A percentile compares a stretch with the other conserved stretches of the same genome.
Evolutionary conservation across 1,140 invertebrate species (phyloP).

Genomic region (Ceratoteleas bidentatus): DNA sequence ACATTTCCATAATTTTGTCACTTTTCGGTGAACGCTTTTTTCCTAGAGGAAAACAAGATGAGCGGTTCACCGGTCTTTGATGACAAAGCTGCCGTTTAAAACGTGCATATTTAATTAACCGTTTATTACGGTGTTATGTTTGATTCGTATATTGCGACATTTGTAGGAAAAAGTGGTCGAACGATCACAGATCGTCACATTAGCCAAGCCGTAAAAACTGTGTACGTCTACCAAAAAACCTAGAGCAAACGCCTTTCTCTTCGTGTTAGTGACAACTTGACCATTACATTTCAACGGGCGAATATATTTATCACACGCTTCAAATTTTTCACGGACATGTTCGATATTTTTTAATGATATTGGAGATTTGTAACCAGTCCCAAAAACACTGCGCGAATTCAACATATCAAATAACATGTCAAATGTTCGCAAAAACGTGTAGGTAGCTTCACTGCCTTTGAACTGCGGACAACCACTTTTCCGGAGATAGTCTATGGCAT

Average conservation of each 20-base stretch:
- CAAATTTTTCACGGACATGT: background rate
- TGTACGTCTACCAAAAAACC: slow-evolving; percentile 18
- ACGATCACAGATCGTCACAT: too few species aligned
- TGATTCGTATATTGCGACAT: too few species aligned
- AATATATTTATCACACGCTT: slow-evolving; percentile 20
- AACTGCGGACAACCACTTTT: slow-evolving; percentile 9
- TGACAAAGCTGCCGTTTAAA: too few species aligned
- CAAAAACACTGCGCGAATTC: slow-evolving; percentile 12
- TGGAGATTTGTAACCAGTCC: slow-evolving; percentile 21
- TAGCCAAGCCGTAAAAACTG: slow-evolving; percentile 22
- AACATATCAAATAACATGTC: slow-evolving; percentile 41
- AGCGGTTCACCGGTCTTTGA: too few species aligned
- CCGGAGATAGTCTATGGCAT: slow-evolving; percentile 27
- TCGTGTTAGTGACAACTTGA: background rate
- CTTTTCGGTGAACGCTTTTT: too few species aligned
- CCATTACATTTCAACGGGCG: slow-evolving; percentile 2
- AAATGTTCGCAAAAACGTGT: slow-evolving; percentile 24
- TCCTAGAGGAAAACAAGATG: too few species aligned
- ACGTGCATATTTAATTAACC: too few species aligned
- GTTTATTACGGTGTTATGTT: too few species aligned
- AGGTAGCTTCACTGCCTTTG: slow-evolving; percentile 13
- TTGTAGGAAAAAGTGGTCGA: too few species aligned
- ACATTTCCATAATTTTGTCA: too few species aligned
- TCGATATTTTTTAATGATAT: slow-evolving; percentile 28
- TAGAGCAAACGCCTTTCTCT: slow-evolving; percentile 12